Evolutionary conservation across 37 sponge, comb jelly and placozoan species (phyloP).

Genomic region (Diacarnus erythraeanus): DNA sequence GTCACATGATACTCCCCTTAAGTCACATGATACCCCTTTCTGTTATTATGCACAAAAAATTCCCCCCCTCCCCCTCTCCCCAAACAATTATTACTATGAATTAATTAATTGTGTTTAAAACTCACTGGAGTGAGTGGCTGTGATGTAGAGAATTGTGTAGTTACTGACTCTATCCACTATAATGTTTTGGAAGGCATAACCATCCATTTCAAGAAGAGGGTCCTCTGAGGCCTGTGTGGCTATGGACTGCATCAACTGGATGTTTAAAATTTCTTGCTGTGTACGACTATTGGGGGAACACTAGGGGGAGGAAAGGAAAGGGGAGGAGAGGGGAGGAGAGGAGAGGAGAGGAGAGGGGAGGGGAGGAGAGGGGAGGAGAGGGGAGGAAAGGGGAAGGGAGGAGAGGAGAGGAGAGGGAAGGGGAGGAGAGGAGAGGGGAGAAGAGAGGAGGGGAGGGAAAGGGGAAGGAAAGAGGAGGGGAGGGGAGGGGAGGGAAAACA

Average conservation of each 20-base stretch:
- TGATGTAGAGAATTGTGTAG: conserved; percentile 59
- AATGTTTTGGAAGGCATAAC: conserved; percentile 48
- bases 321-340: background rate
- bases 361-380: background rate
- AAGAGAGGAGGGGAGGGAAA: background rate
- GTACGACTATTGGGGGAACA: conserved; percentile 29
- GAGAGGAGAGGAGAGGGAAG: background rate
- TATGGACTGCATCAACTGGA: conserved; percentile 49
- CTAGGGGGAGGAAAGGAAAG: conserved; percentile 6
- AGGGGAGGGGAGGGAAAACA: background rate
- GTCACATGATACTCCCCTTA: too few species aligned
- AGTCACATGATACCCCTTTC: too few species aligned
- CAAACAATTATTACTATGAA: too few species aligned
- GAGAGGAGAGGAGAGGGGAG: background rate
- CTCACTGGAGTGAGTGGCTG: background rate
- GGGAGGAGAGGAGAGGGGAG: background rate
- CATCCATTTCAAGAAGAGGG: conserved; percentile 17
- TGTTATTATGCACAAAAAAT: too few species aligned
- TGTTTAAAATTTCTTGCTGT: conserved; percentile 8
- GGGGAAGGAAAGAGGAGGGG: background rate
- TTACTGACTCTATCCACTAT: conserved; percentile 6
- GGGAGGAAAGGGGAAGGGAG: background rate
- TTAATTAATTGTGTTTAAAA: too few species aligned
- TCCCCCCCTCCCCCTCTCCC: too few species aligned
- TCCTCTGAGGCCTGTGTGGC: background rate